Evolutionary conservation across 2,113 vertebrate genomes (phyloP), one percentile per base, ranked within the genome.

Genomic region (Vanacampus margaritifer): DNA sequence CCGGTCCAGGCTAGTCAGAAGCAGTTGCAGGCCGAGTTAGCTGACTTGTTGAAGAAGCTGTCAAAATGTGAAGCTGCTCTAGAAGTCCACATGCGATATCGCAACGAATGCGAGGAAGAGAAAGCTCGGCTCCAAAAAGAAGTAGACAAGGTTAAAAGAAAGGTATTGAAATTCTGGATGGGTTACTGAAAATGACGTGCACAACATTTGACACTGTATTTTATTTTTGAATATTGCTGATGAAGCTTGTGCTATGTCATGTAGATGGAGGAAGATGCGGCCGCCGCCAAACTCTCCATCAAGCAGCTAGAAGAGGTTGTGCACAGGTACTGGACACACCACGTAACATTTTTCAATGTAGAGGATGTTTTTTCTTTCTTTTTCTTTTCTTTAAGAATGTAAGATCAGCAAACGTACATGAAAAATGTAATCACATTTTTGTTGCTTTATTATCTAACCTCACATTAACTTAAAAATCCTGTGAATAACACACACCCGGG

Each of bases 21-120:
- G 84, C 91, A 97, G 74, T 89, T 95, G 69, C 94, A 98, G 79
- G 94, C 97, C 85, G 93, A 99, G 76, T 90, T 98, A 7, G 94
- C 95, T 0, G 94, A 98, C 80, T 90, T 92, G 14, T 86, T 97
- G 35, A 96, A 96, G 84, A 98, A 95, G 77, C 89, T 95, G 0
- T 94, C 95, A 0, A 95, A 95, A 94, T 93, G 93, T 11, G 95
- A 99, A 87, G 95, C 94, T 4, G 93, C 95, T 0, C 86, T 98
- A 14, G 95, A 98, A 82, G 93, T 98, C 45, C 93, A 91, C 71
- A 91, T 89, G 0, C 92, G 87, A 32, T 95, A 95, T 75, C 93
- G 93, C 51, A 93, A 77, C 68, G 92, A 93, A 75, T 84, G 96
- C 65, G 96, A 98, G 82, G 92, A 94, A 6, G 95, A 98, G 68